Conservation (phyloP, 2,888 invertebrate species). For the Escarpia spicata region DNA sequence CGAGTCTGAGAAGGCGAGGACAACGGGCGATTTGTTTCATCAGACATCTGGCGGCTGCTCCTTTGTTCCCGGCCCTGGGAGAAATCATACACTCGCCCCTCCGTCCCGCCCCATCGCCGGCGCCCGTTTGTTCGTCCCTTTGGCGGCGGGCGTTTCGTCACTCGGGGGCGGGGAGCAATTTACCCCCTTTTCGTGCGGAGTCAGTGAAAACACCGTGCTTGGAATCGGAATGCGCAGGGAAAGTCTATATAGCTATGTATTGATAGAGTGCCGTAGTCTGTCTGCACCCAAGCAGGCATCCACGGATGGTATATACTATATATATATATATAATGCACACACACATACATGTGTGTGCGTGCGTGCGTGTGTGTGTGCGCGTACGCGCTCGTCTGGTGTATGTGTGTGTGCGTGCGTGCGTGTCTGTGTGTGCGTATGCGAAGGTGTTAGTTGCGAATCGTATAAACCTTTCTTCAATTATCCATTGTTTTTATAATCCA, state of each 20-base stretch:
- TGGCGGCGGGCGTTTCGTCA: background rate
- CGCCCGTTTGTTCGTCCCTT: background rate
- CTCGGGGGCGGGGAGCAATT: background rate
- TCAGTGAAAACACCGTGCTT: background rate
- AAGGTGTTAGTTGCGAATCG: background rate
- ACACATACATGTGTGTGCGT: background rate
- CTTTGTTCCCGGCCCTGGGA: background rate
- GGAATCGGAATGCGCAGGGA: background rate
- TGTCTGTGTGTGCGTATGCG: background rate
- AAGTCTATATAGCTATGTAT: background rate
- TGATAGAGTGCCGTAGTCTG: background rate
- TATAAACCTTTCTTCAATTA: too few species aligned
- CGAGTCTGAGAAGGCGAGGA: background rate
- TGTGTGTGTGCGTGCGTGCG: background rate
- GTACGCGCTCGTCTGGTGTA: background rate
- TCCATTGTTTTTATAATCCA: too few species aligned
- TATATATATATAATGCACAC: too few species aligned
- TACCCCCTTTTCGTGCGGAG: background rate
- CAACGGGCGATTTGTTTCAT: background rate
- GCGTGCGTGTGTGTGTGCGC: background rate
- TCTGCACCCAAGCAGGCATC: background rate
- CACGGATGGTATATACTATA: too few species aligned
- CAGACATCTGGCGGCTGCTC: background rate
- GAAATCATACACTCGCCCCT: background rate
- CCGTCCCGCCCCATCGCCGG: background rate